These are phyloP conservation scores for Perognathus longimembris DNA, from an alignment of 2,113 vertebrate genomes.

Conservation along the genomic window DNA sequence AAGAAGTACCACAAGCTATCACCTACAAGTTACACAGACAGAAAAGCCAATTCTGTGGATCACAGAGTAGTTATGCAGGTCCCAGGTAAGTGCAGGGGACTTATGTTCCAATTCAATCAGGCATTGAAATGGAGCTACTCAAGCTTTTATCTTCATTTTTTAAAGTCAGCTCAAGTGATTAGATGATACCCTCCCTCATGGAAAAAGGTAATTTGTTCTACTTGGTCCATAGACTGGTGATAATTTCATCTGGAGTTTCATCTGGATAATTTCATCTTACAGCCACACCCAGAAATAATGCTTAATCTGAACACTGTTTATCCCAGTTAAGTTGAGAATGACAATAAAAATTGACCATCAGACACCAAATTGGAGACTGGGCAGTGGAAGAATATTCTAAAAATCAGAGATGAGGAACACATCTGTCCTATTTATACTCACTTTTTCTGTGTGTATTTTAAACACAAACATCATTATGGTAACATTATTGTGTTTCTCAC, in stretches of 20 bases:
- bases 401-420: not conserved
- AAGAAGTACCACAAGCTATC: not conserved
- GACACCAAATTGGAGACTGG: not conserved
- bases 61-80: too few species aligned
- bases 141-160: not conserved
- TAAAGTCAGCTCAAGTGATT: not conserved
- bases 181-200: too few species aligned
- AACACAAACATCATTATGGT: not conserved
- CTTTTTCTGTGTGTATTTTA: not conserved
- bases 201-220: not conserved
- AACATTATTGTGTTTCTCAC: not conserved
- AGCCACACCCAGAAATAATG: not conserved
- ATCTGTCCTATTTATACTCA: not conserved
- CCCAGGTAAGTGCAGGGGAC: too few species aligned
- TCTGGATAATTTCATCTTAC: too few species aligned
- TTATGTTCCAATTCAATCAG: not conserved
- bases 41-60: not conserved
- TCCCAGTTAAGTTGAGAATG: not conserved
- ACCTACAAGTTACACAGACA: not conserved
- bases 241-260: not conserved
- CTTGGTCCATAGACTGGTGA: not conserved
- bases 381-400: not conserved
- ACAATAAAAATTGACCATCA: not conserved
- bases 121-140: not conserved
- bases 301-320: not conserved